Evolutionary conservation across 2,888 invertebrate genomes (phyloP), one percentile per base, ranked within the genome.

Genomic region (Callyntrura sp.): DNA sequence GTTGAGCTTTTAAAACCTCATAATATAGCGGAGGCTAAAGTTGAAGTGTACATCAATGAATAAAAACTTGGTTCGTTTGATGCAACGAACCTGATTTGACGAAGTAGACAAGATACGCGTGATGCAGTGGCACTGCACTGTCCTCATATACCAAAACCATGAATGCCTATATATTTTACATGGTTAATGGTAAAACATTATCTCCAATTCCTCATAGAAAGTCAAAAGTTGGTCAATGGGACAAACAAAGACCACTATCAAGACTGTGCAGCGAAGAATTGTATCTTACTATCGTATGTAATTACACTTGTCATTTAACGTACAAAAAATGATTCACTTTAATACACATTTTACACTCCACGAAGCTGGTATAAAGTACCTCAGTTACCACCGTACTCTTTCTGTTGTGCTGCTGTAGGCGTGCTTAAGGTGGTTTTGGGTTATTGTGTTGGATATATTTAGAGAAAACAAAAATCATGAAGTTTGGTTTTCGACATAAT

Each of bases 191-290:
- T 35, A 68, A 14, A 35, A 68, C 17, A 68, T 51, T 48, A 2
- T 76, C 70, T 82, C 23, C 87, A 81, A 60, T 81, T 87, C 20
- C 48, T 78, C 48, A 45, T 8, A 73, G 45, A 79, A 11, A 9
- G 9, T 76, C 11, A 45, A 76, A 87, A 87, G 87, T 87, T 87
- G 87, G 87, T 87, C 87, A 87, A 87, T 87, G 82, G 87, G 82
- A 87, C 87, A 85, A 85, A 35, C 3, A 79, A 23, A 45, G 76
- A 83, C 68, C 48, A 45, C 68, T 81, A 35, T 9, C 9, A 20
- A 57, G 79, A 35, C 35, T 17, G 43, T 62, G 12, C 11, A 23
- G 25, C 23, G 0, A 6, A 14, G 62, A 51, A 51, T 35, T 28
- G 14, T 68, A 68, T n/a, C n/a, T 68, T 35, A 14, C n/a, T 3